Evolutionary conservation across 2,888 invertebrate species (phyloP).

Genomic region (Chironomus tentans): DNA sequence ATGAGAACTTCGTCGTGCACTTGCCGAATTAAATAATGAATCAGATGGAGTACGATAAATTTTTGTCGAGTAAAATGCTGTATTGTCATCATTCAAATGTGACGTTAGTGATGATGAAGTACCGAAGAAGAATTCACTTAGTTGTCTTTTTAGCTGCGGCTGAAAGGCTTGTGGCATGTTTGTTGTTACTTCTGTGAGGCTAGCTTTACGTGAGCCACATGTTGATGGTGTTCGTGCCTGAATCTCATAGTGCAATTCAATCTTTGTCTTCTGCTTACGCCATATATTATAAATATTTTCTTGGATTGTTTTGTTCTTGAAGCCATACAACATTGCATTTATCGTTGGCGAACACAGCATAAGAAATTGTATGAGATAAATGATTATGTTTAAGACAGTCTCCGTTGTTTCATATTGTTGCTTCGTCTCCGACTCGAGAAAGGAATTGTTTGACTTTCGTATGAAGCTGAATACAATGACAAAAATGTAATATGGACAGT

Average conservation of each 20-base stretch:
- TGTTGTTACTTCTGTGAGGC: slow-evolving; percentile 44
- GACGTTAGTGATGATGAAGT: slow-evolving; percentile 23
- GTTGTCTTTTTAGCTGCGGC: slow-evolving; percentile 7
- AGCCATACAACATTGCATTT: slow-evolving; percentile 69
- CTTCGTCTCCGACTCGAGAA: slow-evolving; percentile 29
- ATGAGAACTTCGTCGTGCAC: not conserved
- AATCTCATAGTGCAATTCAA: slow-evolving; percentile 70
- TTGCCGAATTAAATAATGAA: slow-evolving; percentile 4
- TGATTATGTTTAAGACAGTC: slow-evolving; percentile 49
- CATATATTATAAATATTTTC: slow-evolving; percentile 68
- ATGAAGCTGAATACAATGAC: slow-evolving; percentile 13
- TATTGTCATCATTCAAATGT: slow-evolving; percentile 18
- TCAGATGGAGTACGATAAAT: slow-evolving; percentile 22
- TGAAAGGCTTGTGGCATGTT: slow-evolving; percentile 10
- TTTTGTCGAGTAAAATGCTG: not conserved
- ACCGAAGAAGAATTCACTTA: slow-evolving; percentile 23
- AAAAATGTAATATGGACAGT: slow-evolving; percentile 64
- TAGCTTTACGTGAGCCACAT: slow-evolving; percentile 64
- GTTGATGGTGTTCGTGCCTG: slow-evolving; percentile 71
- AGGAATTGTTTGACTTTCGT: slow-evolving; percentile 38
- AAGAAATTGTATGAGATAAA: slow-evolving; percentile 50
- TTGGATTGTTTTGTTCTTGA: slow-evolving; percentile 60
- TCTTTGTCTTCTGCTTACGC: slow-evolving; percentile 67
- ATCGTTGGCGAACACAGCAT: slow-evolving; percentile 55
- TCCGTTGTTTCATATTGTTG: slow-evolving; percentile 35